These are phyloP conservation scores for Trilocha varians DNA, from an alignment of 2,888 invertebrate genomes.

Conservation along the genomic window DNA sequence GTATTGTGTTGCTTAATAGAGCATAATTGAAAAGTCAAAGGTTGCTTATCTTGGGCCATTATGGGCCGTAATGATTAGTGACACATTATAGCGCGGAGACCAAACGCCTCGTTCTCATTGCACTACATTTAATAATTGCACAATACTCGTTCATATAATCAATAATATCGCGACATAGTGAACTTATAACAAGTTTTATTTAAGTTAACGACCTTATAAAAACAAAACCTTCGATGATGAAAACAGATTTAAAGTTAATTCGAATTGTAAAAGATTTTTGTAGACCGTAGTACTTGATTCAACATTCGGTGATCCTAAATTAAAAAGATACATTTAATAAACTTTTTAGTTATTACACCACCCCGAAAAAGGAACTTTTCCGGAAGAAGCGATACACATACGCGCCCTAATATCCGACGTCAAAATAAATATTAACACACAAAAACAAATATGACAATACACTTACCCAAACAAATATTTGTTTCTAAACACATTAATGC, in stretches of 20 bases:
- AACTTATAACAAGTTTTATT: background rate
- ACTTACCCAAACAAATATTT: background rate
- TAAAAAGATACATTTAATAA: too few relatives aligned
- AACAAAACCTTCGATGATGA: too few relatives aligned
- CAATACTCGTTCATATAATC: conserved; percentile 4
- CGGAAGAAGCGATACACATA: too few relatives aligned
- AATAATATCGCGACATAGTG: background rate
- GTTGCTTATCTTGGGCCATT: conserved; percentile 30
- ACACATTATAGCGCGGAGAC: conserved; percentile 20
- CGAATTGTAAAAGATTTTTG: too few relatives aligned
- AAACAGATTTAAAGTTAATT: too few relatives aligned
- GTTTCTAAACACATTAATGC: background rate
- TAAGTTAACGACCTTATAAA: background rate
- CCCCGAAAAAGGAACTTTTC: too few relatives aligned
- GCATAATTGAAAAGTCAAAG: conserved; percentile 46
- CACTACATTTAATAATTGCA: conserved; percentile 20
- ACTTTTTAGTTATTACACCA: too few relatives aligned
- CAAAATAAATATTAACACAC: too few relatives aligned
- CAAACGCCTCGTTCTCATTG: conserved; percentile 6
- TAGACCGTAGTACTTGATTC: too few relatives aligned
- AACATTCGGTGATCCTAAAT: too few relatives aligned
- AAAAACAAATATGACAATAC: background rate
- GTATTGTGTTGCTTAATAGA: conserved; percentile 34
- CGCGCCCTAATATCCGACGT: too few relatives aligned
- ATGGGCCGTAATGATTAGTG: conserved; percentile 24